These are phyloP conservation scores for Charina bottae DNA, from an alignment of 2,113 vertebrate genomes.

Conservation along the genomic window DNA sequence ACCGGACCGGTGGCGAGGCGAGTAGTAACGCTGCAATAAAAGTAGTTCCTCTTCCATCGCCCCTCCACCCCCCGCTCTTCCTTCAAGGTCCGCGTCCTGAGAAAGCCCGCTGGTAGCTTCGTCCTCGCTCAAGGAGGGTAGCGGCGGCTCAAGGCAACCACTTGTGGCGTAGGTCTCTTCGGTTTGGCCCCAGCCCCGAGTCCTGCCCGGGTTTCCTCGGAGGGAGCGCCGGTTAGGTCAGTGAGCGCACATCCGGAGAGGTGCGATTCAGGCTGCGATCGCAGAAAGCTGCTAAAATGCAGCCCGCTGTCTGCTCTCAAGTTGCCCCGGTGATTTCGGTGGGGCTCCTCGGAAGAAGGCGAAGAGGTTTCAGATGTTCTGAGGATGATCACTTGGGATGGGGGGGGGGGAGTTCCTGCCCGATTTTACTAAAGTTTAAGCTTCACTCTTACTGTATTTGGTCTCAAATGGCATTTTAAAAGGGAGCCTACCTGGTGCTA, in stretches of 20 bases:
- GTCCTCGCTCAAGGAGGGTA: background rate
- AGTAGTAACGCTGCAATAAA: background rate
- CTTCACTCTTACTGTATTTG: background rate
- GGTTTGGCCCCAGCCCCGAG: background rate
- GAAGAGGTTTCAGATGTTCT: background rate
- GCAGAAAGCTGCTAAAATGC: background rate
- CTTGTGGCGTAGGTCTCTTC: slow-evolving; percentile 23
- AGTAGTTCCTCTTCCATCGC: background rate
- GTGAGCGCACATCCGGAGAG: background rate
- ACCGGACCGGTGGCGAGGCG: background rate
- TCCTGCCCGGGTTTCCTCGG: background rate
- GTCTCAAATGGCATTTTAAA: background rate
- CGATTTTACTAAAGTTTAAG: background rate
- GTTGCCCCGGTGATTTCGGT: no score
- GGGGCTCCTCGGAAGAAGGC: background rate
- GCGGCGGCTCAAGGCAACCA: background rate
- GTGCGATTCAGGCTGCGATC: background rate
- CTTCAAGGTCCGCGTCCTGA: background rate
- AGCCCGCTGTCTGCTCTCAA: background rate
- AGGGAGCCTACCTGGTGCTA: background rate
- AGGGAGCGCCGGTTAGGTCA: background rate
- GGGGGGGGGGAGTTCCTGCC: background rate
- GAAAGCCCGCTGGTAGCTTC: background rate
- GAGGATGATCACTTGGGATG: background rate
- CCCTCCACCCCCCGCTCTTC: background rate